Conservation (phyloP, 2,797 vertebrate species). For the Nyctalus aviator region DNA sequence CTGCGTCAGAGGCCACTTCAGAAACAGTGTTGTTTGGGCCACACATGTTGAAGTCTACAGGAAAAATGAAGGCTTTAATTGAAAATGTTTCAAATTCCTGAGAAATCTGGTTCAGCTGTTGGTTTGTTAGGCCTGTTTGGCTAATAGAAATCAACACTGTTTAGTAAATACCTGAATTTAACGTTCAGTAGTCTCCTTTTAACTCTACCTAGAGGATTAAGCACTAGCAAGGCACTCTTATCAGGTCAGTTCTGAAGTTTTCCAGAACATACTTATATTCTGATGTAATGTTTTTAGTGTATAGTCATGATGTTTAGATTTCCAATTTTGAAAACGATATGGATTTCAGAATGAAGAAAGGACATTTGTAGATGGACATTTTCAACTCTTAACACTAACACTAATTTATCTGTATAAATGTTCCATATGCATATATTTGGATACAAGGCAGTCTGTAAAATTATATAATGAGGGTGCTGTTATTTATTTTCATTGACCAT, state of each 20-base stretch:
- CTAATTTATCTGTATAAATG: conserved; percentile 81
- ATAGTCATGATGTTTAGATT: conserved; percentile 75
- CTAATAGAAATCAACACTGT: conserved; percentile 66
- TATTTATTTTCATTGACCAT: conserved; percentile 22
- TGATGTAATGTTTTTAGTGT: conserved; percentile 71
- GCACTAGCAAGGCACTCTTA: conserved; percentile 32
- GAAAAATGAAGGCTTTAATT: conserved; percentile 93
- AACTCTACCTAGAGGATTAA: conserved; percentile 59
- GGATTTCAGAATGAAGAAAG: conserved; percentile 69
- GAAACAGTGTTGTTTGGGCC: conserved; percentile 93
- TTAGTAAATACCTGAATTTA: conserved; percentile 74
- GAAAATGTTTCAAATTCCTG: conserved; percentile 82
- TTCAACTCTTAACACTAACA: conserved; percentile 82
- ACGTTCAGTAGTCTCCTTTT: conserved; percentile 65
- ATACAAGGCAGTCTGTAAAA: conserved; percentile 56
- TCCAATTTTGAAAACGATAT: conserved; percentile 60
- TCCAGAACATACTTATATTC: too few relatives aligned
- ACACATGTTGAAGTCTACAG: conserved; percentile 96
- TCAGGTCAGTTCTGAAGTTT: conserved; percentile 36
- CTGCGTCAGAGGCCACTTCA: conserved; percentile 81
- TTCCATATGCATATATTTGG: conserved; percentile 57
- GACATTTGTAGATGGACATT: conserved; percentile 49
- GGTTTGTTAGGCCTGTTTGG: conserved; percentile 1
- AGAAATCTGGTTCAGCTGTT: conserved; percentile 65
- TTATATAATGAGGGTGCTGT: conserved; percentile 10